These are phyloP conservation scores for Clunio marinus DNA, from an alignment of 2,888 invertebrate species.

Conservation along the genomic window DNA sequence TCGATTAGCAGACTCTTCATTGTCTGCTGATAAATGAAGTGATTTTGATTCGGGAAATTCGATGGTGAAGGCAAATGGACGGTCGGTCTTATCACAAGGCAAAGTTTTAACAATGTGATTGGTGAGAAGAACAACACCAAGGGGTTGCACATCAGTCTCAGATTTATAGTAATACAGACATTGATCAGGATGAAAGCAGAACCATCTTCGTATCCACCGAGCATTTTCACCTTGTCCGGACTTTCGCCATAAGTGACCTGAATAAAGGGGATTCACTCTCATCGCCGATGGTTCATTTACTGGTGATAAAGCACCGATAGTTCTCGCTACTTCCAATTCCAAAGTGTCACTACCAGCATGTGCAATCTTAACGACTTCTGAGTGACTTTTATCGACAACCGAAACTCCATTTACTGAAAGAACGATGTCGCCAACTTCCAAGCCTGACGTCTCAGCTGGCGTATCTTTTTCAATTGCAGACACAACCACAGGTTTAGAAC, in stretches of 20 bases:
- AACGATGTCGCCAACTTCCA: slow-evolving; percentile 92
- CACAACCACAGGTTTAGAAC: slow-evolving; percentile 92
- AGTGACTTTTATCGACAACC: slow-evolving; percentile 88
- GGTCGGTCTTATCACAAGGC: slow-evolving; percentile 60
- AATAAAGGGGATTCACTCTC: slow-evolving; percentile 59
- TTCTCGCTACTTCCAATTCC: slow-evolving; percentile 81
- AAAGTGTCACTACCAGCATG: slow-evolving; percentile 82
- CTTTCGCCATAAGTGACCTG: slow-evolving; percentile 74
- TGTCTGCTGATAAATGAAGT: slow-evolving; percentile 76
- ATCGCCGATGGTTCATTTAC: slow-evolving; percentile 56
- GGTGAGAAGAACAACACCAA: slow-evolving; percentile 81
- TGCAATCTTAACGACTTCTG: slow-evolving; percentile 88
- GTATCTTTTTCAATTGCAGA: slow-evolving; percentile 93
- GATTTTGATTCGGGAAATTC: slow-evolving; percentile 67
- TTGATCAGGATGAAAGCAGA: slow-evolving; percentile 84
- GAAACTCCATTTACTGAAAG: slow-evolving; percentile 86
- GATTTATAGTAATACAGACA: slow-evolving; percentile 94
- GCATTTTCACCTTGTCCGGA: slow-evolving; percentile 58
- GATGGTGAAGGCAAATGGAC: slow-evolving; percentile 66
- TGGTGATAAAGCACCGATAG: slow-evolving; percentile 73
- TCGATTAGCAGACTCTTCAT: slow-evolving; percentile 64
- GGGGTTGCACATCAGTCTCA: slow-evolving; percentile 79
- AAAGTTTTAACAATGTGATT: slow-evolving; percentile 67
- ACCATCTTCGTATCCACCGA: slow-evolving; percentile 87
- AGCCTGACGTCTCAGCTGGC: slow-evolving; percentile 85